phyloP scores from a whole-genome alignment of 2,888 invertebrate genomes.

The Pedicia rivosa region DNA sequence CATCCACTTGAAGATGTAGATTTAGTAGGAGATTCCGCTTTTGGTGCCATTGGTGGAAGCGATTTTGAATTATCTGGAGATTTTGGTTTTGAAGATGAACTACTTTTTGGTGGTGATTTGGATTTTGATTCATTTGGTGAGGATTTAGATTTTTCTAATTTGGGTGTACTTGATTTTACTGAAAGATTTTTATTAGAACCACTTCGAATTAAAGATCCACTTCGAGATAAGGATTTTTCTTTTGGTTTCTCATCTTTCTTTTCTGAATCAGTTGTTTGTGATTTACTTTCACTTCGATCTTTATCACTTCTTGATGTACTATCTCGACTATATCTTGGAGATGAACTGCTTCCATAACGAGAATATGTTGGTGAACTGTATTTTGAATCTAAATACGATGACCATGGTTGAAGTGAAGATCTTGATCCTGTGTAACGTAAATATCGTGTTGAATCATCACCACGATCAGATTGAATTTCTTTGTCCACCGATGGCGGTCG shows the following conservation, averaged over 20 bases:
- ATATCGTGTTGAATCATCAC: conserved; percentile 50
- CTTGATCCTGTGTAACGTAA: conserved; percentile 46
- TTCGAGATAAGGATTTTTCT: neutral
- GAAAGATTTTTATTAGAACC: conserved; percentile 1
- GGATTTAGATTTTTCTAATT: conserved; percentile 3
- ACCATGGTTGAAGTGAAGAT: conserved; percentile 44
- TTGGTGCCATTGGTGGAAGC: conserved; percentile 18
- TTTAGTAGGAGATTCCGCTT: conserved; percentile 28
- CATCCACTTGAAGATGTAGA: conserved; percentile 31
- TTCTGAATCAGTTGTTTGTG: conserved; percentile 10
- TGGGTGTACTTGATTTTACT: neutral
- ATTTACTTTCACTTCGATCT: conserved; percentile 12
- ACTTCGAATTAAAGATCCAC: neutral
- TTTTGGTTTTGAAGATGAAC: conserved; percentile 17
- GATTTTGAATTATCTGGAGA: conserved; percentile 17
- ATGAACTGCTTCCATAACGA: conserved; percentile 10
- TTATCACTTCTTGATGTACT: conserved; percentile 12
- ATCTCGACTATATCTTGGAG: conserved; percentile 5
- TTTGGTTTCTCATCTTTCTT: conserved; percentile 2
- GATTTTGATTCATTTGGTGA: conserved; percentile 8
- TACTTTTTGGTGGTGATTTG: conserved; percentile 6
- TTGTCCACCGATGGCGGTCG: conserved; percentile 45
- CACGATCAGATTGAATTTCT: conserved; percentile 55
- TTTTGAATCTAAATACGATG: conserved; percentile 39
- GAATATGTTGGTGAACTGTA: conserved; percentile 20